Conservation (phyloP, 2,888 invertebrate genomes). For the Aphodius granarius region DNA sequence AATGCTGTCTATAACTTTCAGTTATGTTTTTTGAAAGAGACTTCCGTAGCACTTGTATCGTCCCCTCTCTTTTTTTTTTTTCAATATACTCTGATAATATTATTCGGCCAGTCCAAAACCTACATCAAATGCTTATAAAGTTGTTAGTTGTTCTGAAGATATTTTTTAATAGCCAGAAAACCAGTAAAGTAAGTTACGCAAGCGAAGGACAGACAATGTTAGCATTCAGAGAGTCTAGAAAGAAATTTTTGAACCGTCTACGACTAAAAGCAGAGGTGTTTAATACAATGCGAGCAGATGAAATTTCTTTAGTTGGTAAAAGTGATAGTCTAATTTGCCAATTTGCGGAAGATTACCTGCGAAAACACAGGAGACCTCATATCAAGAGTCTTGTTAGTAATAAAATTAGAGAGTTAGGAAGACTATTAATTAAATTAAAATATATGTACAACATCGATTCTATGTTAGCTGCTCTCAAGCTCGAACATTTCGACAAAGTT, state of each 20-base stretch:
- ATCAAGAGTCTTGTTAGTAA: background rate
- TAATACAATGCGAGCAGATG: background rate
- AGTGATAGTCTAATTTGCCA: conserved; percentile 3
- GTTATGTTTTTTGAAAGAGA: too few relatives aligned
- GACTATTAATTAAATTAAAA: background rate
- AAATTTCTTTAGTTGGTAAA: background rate
- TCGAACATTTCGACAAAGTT: conserved; percentile 23
- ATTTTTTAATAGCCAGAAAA: conserved; percentile 17
- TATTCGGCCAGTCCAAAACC: too few relatives aligned
- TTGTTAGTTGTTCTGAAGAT: too few relatives aligned
- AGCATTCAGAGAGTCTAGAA: background rate
- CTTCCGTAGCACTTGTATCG: too few relatives aligned
- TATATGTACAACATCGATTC: background rate
- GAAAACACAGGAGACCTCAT: background rate
- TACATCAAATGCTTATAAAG: too few relatives aligned
- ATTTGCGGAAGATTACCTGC: background rate
- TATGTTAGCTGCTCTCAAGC: conserved; percentile 8
- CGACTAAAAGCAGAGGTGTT: background rate
- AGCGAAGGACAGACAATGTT: background rate
- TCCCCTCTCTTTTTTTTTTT: too few relatives aligned
- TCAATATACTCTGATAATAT: too few relatives aligned
- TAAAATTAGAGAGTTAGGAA: background rate
- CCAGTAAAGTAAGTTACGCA: background rate
- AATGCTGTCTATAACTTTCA: too few relatives aligned
- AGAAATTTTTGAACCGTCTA: background rate